Conservation (phyloP, 2,797 vertebrate genomes). For the Tapera naevia region DNA sequence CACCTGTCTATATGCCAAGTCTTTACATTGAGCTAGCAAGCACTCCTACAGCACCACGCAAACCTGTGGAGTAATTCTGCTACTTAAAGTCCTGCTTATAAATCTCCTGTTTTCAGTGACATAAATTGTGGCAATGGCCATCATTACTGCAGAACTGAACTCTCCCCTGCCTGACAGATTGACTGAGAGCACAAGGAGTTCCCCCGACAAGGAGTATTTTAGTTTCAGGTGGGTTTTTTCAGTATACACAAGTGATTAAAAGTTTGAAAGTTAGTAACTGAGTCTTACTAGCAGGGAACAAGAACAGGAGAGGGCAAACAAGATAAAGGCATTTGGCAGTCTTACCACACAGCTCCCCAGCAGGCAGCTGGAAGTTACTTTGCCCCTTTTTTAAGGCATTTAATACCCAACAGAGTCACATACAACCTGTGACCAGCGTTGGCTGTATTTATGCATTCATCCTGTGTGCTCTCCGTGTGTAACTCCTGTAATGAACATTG, state of each 20-base stretch:
- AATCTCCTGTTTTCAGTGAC: not conserved
- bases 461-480: not conserved
- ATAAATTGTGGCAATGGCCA: not conserved
- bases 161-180: not conserved
- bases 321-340: not conserved
- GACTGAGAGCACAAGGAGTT: not conserved
- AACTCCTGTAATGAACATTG: not conserved
- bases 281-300: not conserved
- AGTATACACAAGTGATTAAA: not conserved
- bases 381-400: not conserved
- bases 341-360: not conserved
- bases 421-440: fast-evolving
- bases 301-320: not conserved
- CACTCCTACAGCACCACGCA: not conserved
- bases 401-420: not conserved
- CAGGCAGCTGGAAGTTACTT: not conserved
- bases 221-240: not conserved
- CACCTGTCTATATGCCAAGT: not conserved
- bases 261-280: not conserved
- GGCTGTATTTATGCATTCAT: not conserved
- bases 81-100: not conserved
- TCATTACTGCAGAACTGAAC: not conserved
- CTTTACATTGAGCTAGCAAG: not conserved
- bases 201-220: too few relatives aligned
- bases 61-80: not conserved